Evolutionary conservation across 2,113 vertebrate genomes (phyloP).

Genomic region (Bungarus multicinctus): DNA sequence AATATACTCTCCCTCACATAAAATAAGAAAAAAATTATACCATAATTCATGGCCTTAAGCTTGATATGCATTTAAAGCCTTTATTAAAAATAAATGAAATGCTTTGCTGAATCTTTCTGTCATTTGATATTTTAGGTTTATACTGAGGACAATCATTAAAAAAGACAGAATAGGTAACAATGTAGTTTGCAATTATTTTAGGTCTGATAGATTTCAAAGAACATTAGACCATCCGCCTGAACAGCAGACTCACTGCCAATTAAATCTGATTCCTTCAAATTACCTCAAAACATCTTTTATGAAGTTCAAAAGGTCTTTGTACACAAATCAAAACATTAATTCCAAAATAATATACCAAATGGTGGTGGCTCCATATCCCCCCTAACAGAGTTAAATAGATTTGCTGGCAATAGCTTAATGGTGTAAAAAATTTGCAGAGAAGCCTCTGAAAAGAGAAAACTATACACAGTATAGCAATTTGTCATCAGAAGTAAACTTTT

Average conservation of each 20-base stretch:
- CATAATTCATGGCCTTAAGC: background rate
- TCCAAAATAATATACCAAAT: background rate
- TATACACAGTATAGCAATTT: background rate
- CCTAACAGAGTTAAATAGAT: background rate
- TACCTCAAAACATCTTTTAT: background rate
- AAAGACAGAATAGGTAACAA: background rate
- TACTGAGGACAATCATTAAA: background rate
- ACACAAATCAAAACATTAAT: background rate
- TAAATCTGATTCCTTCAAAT: background rate
- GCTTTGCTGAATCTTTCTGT: background rate
- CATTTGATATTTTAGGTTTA: background rate
- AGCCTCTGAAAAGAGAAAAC: background rate
- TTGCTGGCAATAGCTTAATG: background rate
- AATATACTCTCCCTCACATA: background rate
- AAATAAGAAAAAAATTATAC: background rate
- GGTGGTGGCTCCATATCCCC: background rate
- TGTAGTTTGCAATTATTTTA: background rate
- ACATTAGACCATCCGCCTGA: background rate
- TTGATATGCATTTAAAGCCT: conserved; percentile 10
- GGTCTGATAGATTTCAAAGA: background rate
- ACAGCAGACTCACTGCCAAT: background rate
- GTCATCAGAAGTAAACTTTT: background rate
- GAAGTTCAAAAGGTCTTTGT: background rate
- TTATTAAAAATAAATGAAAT: background rate
- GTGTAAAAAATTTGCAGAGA: background rate